Evolutionary conservation across 2,113 vertebrate genomes (phyloP).

Genomic region (Pyrgilauda ruficollis): DNA sequence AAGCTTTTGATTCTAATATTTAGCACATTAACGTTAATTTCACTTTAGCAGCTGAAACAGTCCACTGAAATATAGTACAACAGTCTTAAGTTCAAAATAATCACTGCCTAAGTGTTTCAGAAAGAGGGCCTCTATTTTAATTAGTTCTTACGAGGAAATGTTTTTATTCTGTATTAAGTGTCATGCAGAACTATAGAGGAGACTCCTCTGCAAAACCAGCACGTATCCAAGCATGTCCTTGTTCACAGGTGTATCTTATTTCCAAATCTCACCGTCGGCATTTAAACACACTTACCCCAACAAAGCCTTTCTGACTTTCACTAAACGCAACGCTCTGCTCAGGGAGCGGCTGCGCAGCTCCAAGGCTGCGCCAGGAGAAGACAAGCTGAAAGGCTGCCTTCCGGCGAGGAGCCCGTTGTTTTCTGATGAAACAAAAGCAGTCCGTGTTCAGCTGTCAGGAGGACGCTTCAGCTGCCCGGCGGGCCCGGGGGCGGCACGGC

Average conservation of each 20-base stretch:
- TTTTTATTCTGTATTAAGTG: neutral
- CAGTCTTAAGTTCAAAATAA: neutral
- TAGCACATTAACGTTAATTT: neutral
- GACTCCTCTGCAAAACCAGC: neutral
- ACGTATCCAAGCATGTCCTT: accelerated
- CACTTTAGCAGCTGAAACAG: neutral
- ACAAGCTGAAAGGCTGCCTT: neutral
- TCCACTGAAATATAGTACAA: neutral
- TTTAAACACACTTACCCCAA: neutral
- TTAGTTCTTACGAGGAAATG: neutral
- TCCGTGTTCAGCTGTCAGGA: too few relatives aligned
- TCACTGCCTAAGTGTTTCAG: neutral
- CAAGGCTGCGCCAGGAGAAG: neutral
- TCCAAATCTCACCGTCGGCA: neutral
- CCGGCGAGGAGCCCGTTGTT: neutral
- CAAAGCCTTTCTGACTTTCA: neutral
- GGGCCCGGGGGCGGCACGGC: neutral
- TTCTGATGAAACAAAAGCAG: neutral
- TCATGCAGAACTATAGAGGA: neutral
- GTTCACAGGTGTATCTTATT: neutral
- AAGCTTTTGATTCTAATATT: neutral
- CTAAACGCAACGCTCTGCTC: neutral
- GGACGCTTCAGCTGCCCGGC: accelerated
- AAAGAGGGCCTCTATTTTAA: neutral
- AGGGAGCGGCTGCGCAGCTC: neutral